These are phyloP conservation scores for Sebastes vulpes DNA, from an alignment of 2,797 vertebrate species.

Conservation along the genomic window DNA sequence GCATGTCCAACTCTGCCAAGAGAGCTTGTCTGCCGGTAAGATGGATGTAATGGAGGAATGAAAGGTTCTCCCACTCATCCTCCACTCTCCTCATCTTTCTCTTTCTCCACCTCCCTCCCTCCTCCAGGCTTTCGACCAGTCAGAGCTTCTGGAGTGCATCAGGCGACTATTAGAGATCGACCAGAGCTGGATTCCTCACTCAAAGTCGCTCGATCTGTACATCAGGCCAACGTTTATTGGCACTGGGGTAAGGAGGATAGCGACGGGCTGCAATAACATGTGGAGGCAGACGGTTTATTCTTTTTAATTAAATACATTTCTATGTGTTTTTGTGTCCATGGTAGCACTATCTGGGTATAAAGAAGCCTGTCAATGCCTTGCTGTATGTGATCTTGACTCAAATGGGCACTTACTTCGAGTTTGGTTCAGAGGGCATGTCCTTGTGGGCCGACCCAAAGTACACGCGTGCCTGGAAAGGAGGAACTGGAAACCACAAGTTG, in stretches of 20 bases:
- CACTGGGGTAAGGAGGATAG: conserved; percentile 86
- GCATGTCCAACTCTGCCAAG: conserved; percentile 88
- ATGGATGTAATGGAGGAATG: background rate
- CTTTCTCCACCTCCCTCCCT: background rate
- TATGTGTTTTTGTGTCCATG: background rate
- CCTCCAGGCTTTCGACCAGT: conserved; percentile 88
- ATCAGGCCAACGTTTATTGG: conserved; percentile 92
- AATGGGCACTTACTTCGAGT: conserved; percentile 90
- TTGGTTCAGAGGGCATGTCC: conserved; percentile 82
- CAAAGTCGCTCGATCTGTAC: conserved; percentile 88
- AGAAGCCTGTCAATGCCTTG: conserved; percentile 87
- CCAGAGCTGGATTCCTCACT: conserved; percentile 90
- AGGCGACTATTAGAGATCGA: conserved; percentile 89
- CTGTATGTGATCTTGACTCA: conserved; percentile 92
- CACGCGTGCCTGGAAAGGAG: conserved; percentile 92
- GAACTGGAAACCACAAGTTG: conserved; percentile 93
- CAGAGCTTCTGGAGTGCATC: conserved; percentile 91
- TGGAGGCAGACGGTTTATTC: background rate
- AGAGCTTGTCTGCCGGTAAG: conserved; percentile 90
- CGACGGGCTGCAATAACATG: background rate
- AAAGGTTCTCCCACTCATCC: background rate
- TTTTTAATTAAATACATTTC: background rate
- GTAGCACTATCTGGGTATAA: conserved; percentile 90
- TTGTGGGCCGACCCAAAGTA: conserved; percentile 93
- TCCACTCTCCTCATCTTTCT: background rate